Base-by-base conservation (phyloP, 2,797 vertebrate species). In the Amblyopsis hoosieri region DNA sequence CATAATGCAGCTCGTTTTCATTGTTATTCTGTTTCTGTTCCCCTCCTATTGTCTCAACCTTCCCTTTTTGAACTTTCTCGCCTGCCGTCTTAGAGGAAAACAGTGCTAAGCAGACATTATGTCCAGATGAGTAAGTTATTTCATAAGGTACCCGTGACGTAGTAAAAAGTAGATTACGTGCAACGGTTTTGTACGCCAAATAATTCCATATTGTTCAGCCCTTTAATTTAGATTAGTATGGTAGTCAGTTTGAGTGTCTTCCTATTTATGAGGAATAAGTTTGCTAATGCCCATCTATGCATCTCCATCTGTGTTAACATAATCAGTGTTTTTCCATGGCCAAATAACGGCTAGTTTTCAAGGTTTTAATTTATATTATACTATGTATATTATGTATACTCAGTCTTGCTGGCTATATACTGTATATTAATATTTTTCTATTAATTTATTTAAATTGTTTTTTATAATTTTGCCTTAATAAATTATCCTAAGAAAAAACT, bases 1-100 rank as follows among this genome's bases (percentile, higher is more conserved):
- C 17, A 57, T 79, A 67, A 76, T 70, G 52, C 48, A 45, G 55
- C 74, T 61, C 80, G 75, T 72, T 81, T 69, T 58, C 74, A 6
- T 82, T 71, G 29, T 70, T 14, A 58, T 14, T 62, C 45, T 61
- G 46, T 83, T 50, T 79, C 64, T 83, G 62, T 76, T 75, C 86
- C 71, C 72, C 47, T 83, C 64, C 75, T 62, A 53, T 68, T 80
- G 37, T 78, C 50, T 83, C 12, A 75, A 72, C 63, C 52, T 80
- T 69, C 77, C 62, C 51, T 76, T 82, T 85, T 63, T 86, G 23
- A 75, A 79, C 80, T 80, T 14, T 85, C 84, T 74, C 79, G 90
- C 88, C 87, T 92, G 79, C 91, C 89, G 80, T 88, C 92, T 89
- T 92, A 95, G 95, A 94, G 93, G 94, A 96, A 87, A 82, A 69